phyloP scores from a whole-genome alignment of 2,888 invertebrate genomes.

The Tipula confusa region DNA sequence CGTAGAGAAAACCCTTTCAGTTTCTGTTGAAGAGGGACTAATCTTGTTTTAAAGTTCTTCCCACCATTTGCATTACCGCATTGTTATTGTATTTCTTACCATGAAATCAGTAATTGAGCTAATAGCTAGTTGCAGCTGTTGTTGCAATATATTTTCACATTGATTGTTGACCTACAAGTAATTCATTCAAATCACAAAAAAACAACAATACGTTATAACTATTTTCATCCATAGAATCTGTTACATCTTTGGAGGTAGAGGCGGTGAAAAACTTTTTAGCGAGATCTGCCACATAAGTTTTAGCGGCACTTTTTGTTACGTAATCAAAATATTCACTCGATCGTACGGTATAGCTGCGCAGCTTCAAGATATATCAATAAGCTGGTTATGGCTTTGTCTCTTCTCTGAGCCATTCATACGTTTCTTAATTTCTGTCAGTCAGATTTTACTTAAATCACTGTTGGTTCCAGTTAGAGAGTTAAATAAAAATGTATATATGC shows the following conservation, averaged over 20 bases:
- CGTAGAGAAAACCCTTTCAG: too few relatives aligned
- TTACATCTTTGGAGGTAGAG: background rate
- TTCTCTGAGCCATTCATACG: background rate
- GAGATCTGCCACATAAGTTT: slow-evolving; percentile 26
- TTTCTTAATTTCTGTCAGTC: background rate
- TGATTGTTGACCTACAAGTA: background rate
- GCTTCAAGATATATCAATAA: too few relatives aligned
- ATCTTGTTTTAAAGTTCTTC: background rate
- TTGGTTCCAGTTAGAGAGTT: background rate
- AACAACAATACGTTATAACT: slow-evolving; percentile 6
- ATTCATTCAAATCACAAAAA: background rate
- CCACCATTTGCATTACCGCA: background rate
- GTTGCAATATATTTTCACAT: background rate
- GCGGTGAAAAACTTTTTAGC: background rate
- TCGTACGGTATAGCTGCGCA: background rate
- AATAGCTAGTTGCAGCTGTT: slow-evolving; percentile 26
- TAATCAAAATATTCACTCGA: slow-evolving; percentile 5
- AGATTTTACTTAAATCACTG: background rate
- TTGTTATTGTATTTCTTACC: background rate
- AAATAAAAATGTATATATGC: slow-evolving; percentile 27
- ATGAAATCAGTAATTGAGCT: slow-evolving; percentile 26
- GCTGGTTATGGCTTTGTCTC: background rate
- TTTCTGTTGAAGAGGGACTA: too few relatives aligned
- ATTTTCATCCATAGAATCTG: background rate
- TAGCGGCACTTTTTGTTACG: background rate